Evolutionary conservation across 2,888 invertebrate genomes (phyloP).

Genomic region (Rotaria magnacalcarata): DNA sequence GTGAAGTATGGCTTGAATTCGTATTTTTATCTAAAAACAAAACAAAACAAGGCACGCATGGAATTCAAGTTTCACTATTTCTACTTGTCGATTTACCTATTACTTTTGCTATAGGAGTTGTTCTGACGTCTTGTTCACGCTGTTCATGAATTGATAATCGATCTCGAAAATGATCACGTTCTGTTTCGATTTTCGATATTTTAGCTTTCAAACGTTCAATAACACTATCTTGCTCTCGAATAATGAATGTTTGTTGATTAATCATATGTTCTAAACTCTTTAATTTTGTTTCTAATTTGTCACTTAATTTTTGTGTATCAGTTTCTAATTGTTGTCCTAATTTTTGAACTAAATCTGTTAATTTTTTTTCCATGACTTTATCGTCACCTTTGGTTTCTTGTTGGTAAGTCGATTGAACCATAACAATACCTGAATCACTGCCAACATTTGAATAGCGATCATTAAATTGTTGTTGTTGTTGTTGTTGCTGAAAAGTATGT

Average conservation of each 20-base stretch:
- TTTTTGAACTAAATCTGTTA: not conserved
- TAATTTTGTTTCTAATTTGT: conserved; percentile 19
- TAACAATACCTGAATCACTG: conserved; percentile 10
- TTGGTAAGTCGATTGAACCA: not conserved
- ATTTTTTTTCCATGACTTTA: not conserved
- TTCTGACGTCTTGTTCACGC: not conserved
- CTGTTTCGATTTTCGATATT: conserved; percentile 12
- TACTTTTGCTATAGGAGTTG: not conserved
- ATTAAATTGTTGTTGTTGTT: not conserved
- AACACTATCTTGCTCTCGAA: conserved; percentile 7
- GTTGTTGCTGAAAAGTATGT: not conserved
- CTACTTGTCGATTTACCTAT: not conserved
- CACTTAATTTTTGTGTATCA: conserved; percentile 2
- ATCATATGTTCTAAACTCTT: conserved; percentile 28
- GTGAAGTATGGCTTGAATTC: not conserved
- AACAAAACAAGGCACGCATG: not conserved
- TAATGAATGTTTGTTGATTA: conserved; percentile 26
- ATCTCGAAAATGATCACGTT: conserved; percentile 27
- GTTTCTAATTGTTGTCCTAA: conserved; percentile 28
- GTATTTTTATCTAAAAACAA: not conserved
- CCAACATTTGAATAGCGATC: not conserved
- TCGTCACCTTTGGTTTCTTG: not conserved
- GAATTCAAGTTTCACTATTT: not conserved
- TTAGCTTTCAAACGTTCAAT: conserved; percentile 30
- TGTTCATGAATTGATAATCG: not conserved